Conservation (phyloP, 1,140 invertebrate species). For the Conus ventricosus region DNA sequence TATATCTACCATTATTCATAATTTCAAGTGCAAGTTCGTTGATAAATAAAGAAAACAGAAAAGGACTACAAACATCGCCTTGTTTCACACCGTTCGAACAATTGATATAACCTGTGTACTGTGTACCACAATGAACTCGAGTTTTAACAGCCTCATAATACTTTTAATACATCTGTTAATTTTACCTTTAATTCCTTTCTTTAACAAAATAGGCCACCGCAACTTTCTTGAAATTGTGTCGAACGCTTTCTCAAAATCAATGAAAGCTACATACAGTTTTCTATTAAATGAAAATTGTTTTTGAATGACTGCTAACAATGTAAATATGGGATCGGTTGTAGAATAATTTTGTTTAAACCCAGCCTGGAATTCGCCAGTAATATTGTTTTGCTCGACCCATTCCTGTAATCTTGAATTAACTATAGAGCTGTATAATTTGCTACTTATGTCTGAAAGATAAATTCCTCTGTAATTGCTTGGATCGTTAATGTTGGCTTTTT, state of each 20-base stretch:
- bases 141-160: background rate
- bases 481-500: no score
- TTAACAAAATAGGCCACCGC: background rate
- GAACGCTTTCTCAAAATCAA: slow-evolving; percentile 12
- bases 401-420: no score
- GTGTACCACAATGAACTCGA: background rate
- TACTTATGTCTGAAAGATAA: no score
- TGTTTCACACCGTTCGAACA: background rate
- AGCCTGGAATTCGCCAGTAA: no score
- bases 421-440: no score
- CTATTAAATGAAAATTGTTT: background rate
- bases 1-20: background rate
- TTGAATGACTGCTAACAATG: background rate
- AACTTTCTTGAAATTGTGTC: background rate
- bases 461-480: no score
- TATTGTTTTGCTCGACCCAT: no score
- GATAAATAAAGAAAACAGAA: background rate
- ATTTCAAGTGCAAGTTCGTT: background rate
- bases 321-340: background rate
- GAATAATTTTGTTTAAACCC: no score
- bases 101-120: background rate
- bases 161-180: background rate
- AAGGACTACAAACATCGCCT: background rate
- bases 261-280: background rate
- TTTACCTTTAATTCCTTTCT: background rate